Evolutionary conservation across 2,113 vertebrate genomes (phyloP), one percentile per base, ranked within the genome.

Genomic region (Podiceps cristatus): DNA sequence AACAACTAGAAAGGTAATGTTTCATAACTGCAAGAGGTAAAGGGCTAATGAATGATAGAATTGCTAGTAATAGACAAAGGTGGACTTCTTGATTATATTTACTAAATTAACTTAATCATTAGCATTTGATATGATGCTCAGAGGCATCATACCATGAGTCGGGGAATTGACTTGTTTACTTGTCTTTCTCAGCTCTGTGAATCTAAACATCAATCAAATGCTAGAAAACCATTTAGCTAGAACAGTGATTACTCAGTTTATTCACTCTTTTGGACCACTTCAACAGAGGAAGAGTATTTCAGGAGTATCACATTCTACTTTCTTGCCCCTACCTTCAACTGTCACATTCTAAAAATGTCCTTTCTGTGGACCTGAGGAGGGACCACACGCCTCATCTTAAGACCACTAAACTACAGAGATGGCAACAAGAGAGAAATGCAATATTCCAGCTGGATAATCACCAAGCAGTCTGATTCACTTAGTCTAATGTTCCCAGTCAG

Each of bases 401-500:
- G 90, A 86, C 74, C 42, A 78, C 89, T 93, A 47, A 93, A 85
- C 63, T 94, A 50, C 77, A 93, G 91, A 76, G 62, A 95, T 88
- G 89, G 84, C 84, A 94, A 66, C 71, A 80, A 66, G 93, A 96
- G 85, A 96, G 63, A 90, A 91, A 88, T 77, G 86, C 42, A 86
- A 47, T 93, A 96, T 94, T 96, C 87, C 94, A 91, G 89, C 87
- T 96, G 91, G 95, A 95, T 97, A 90, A 93, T 73, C 93, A 96
- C 81, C 89, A 91, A 96, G 89, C 67, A 96, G 86, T 95, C 89
- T 97, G 90, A 96, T 93, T 97, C 95, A 94, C 90, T 96, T 95
- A 95, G 90, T 84, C 85, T 93, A 95, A 97, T 90, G 95, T 74
- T 97, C 97, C 68, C 89, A 95, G 93, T 96, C 87, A 96, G 94